These are phyloP conservation scores for Pardalotus punctatus DNA, from an alignment of 2,113 vertebrate genomes.

Conservation along the genomic window DNA sequence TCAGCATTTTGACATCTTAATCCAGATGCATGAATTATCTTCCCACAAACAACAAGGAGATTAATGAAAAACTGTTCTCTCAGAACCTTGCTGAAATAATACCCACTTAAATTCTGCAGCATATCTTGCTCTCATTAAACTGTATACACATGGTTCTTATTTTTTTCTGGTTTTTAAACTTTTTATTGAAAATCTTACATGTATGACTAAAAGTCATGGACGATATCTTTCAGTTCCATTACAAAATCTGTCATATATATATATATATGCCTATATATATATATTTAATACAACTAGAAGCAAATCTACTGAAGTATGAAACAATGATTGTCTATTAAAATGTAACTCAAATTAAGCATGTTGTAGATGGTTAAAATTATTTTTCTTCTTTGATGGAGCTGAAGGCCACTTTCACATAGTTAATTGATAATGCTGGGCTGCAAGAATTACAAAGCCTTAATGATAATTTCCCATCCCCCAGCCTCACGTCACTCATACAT, in stretches of 20 bases:
- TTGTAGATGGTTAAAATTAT: slow-evolving; percentile 17
- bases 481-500: not conserved
- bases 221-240: slow-evolving; percentile 47
- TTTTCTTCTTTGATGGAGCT: slow-evolving; percentile 61
- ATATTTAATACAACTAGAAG: slow-evolving; percentile 61
- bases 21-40: slow-evolving; percentile 16
- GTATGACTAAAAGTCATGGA: slow-evolving; percentile 61
- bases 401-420: slow-evolving; percentile 74
- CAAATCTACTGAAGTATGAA: slow-evolving; percentile 50
- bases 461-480: not conserved
- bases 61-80: slow-evolving; percentile 28
- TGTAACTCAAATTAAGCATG: slow-evolving; percentile 50
- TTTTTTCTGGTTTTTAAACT: not conserved
- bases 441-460: slow-evolving; percentile 51
- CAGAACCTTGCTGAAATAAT: slow-evolving; percentile 19
- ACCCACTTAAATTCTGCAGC: not conserved
- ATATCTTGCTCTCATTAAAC: slow-evolving; percentile 7
- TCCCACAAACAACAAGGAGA: slow-evolving; percentile 4
- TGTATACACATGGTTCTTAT: not conserved
- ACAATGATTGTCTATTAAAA: slow-evolving; percentile 66
- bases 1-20: slow-evolving; percentile 20
- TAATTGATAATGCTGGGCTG: slow-evolving; percentile 40
- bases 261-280: slow-evolving; percentile 11
- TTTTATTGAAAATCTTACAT: slow-evolving; percentile 71
- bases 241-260: slow-evolving; percentile 55